Evolutionary conservation across 2,888 invertebrate genomes (phyloP), one percentile per base, ranked within the genome.

Genomic region (Drosophila atroscutellata): DNA sequence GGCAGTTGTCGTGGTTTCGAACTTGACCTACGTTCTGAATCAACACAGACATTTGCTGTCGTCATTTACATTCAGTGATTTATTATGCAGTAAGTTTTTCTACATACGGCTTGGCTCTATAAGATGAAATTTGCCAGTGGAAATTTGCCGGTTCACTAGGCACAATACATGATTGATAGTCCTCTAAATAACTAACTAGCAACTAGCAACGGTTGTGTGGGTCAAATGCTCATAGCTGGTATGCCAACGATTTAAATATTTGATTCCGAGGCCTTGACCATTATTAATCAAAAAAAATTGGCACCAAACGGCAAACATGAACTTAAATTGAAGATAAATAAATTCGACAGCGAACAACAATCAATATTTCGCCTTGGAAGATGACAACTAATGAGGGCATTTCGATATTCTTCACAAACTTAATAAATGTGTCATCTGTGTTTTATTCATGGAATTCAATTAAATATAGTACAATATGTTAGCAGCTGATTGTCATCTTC

Each of bases 31-130:
- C 30, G 54, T 63, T 81, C 72, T 66, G 71, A 67, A 77, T 81
- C 71, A 60, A 64, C 81, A 69, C 81, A 71, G 70, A 72, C 71
- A 65, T 67, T 60, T 62, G 67, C 65, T 60, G 74, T 68, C 78
- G 74, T 81, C 89, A 77, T 75, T 74, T 85, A 67, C 77, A 66
- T 65, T 61, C 24, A 69, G 67, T 86, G 86, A 86, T 86, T 86
- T 89, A 89, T 86, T 89, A 85, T 82, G 75, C 75, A 70, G 63
- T 64, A 82, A 69, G 68, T 83, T 89, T 82, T 71, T 73, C n/a
- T 13, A 13, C 13, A 39, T 28, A 26, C 0, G 56, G 65, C 50
- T 47, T 56, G 50, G 37, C 42, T n/a, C 51, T 50, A 20, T 39
- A 47, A 59, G 42, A 39, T 47, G 52, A 54, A 74, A 68, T 62